Percentiles rank a stretch among this genome's conserved stretches.
Evolutionary conservation across 2,797 vertebrate genomes (phyloP).

Genomic region (Chelmon rostratus): DNA sequence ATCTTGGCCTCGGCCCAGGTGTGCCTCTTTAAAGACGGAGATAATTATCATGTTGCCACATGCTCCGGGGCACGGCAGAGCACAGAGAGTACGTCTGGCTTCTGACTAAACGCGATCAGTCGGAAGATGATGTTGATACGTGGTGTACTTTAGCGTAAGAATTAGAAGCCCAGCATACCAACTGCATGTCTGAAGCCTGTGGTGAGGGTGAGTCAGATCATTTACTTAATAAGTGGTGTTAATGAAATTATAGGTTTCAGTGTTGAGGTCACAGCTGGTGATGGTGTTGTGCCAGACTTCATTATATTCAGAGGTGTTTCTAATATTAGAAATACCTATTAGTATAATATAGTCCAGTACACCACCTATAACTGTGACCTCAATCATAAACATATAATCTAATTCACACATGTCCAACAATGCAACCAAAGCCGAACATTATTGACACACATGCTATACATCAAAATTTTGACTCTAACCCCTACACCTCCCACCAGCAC

Average conservation of each 20-base stretch:
- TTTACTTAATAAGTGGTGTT: no score
- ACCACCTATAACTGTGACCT: not conserved
- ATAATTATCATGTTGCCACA: slow-evolving; percentile 20
- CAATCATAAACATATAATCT: not conserved
- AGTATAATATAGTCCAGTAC: not conserved
- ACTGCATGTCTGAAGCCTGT: not conserved
- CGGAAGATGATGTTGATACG: slow-evolving; percentile 8
- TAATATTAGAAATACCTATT: not conserved
- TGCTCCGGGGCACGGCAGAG: not conserved
- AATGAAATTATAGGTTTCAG: not conserved
- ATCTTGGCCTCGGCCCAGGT: slow-evolving; percentile 30
- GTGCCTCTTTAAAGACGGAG: slow-evolving; percentile 14
- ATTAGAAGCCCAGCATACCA: not conserved
- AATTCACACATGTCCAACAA: not conserved
- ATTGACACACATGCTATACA: no score
- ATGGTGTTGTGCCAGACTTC: not conserved
- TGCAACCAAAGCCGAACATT: not conserved
- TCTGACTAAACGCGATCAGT: slow-evolving; percentile 21
- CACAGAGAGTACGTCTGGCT: not conserved
- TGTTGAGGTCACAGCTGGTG: not conserved
- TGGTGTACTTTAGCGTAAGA: not conserved
- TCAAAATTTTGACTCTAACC: no score
- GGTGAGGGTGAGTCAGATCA: not conserved
- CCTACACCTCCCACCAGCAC: not conserved
- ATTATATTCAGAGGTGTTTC: not conserved